A percentile compares a stretch with the other conserved stretches of the same genome.
Evolutionary conservation across 2,113 vertebrate genomes (phyloP).

Genomic region (Struthio camelus): DNA sequence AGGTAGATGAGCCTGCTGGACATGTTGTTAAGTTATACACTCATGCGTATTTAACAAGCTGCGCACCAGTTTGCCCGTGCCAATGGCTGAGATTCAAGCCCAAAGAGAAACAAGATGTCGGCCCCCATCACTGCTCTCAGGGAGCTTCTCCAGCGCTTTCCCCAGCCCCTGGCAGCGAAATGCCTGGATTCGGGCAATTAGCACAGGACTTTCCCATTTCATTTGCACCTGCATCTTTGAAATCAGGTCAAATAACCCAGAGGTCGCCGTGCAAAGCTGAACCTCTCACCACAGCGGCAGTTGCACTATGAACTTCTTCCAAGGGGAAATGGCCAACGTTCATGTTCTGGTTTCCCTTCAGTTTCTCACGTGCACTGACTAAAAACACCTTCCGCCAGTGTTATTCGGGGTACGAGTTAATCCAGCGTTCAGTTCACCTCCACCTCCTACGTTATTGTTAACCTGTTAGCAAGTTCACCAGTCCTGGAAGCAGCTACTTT

Average conservation of each 20-base stretch:
- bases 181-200: background rate
- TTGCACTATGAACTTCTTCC: background rate
- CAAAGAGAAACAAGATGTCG: background rate
- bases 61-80: background rate
- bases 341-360: background rate
- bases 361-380: background rate
- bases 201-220: background rate
- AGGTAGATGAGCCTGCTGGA: background rate
- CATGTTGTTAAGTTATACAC: rapidly evolving
- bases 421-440: background rate
- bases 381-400: background rate
- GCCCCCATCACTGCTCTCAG: rapidly evolving
- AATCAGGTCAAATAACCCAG: background rate
- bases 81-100: background rate
- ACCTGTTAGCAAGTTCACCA: background rate
- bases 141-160: no score
- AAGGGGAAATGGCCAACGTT: background rate
- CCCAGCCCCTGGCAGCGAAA: no score
- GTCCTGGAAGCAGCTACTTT: background rate
- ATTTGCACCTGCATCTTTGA: background rate
- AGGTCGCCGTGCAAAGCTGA: background rate
- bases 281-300: background rate
- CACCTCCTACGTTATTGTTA: no score
- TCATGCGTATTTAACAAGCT: background rate
- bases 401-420: background rate